phyloP scores from a whole-genome alignment of 2,113 vertebrate species.

The Hippopotamus amphibius region DNA sequence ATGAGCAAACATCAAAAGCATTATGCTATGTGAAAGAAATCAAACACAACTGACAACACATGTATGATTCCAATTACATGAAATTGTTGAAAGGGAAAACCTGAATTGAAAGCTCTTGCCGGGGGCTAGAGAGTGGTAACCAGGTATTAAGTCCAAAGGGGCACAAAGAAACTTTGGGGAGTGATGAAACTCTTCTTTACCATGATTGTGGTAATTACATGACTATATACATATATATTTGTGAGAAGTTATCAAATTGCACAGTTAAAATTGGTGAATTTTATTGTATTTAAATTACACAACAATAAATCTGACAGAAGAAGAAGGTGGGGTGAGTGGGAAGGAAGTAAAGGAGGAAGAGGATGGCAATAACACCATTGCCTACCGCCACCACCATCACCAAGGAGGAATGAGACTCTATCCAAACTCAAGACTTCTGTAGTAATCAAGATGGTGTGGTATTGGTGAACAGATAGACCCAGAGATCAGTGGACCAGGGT shows the following conservation, averaged over 20 bases:
- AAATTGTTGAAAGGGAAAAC: not conserved
- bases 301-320: not conserved
- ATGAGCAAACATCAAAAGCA: not conserved
- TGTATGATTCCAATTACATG: not conserved
- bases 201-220: not conserved
- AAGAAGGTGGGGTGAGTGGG: not conserved
- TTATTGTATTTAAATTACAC: constrained; percentile 12
- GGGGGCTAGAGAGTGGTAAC: not conserved
- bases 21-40: not conserved
- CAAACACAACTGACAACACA: not conserved
- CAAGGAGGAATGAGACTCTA: not conserved
- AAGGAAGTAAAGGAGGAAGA: not conserved
- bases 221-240: not conserved
- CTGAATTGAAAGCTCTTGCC: not conserved
- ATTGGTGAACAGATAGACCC: not conserved
- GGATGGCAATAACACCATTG: not conserved
- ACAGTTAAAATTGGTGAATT: not conserved
- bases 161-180: not conserved
- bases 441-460: not conserved
- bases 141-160: not conserved
- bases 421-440: not conserved
- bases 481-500: not conserved
- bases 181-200: not conserved
- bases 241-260: not conserved
- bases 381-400: not conserved